These are phyloP conservation scores for Ametastegia equiseti DNA, from an alignment of 2,888 invertebrate genomes.

Conservation along the genomic window DNA sequence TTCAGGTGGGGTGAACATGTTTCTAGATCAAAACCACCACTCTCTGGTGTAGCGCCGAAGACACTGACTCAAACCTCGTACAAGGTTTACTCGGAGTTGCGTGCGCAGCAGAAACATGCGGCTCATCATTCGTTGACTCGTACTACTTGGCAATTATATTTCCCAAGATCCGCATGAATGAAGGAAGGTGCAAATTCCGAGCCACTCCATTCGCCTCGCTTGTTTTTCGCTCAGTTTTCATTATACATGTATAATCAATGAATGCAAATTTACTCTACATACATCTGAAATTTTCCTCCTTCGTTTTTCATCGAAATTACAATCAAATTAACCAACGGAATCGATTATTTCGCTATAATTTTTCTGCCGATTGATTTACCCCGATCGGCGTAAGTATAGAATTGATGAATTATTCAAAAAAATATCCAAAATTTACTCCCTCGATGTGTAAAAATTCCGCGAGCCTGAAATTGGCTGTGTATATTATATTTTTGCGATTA, in stretches of 20 bases:
- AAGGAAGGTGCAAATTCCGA: background rate
- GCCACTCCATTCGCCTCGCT: background rate
- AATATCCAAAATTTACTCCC: no score
- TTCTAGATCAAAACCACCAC: constrained; percentile 48
- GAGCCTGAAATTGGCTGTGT: no score
- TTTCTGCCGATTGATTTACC: background rate
- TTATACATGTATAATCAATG: background rate
- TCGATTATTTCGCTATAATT: no score
- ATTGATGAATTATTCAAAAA: background rate
- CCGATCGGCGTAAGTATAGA: no score
- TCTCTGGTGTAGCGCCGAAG: constrained; percentile 57
- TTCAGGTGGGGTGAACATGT: background rate
- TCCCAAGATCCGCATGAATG: constrained; percentile 19
- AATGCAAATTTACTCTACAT: background rate
- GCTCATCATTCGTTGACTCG: constrained; percentile 33
- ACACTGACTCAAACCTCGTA: constrained; percentile 62
- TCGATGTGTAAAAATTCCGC: no score
- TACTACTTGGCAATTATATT: constrained; percentile 41
- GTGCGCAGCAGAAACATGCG: constrained; percentile 59
- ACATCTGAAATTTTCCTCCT: no score
- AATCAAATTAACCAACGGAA: no score
- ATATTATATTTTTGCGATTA: no score
- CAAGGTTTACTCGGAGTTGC: constrained; percentile 63
- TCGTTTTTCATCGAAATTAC: no score
- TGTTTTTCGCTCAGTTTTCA: background rate